Conservation (phyloP, 2,797 vertebrate species). For the Crenuchus spilurus region DNA sequence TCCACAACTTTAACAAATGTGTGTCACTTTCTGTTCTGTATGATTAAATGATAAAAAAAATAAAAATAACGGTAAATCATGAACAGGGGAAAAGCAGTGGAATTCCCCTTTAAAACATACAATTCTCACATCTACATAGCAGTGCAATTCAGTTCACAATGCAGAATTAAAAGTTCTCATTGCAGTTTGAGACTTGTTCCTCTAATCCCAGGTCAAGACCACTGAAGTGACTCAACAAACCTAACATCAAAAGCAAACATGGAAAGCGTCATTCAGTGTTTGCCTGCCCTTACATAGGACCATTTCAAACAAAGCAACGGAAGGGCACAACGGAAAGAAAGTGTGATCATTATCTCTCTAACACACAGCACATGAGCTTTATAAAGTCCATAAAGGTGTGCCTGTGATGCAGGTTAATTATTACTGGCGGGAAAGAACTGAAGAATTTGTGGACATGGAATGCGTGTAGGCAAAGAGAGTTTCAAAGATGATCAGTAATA, state of each 20-base stretch:
- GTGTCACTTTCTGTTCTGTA: no score
- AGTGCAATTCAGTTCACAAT: not conserved
- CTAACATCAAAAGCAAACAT: slow-evolving; percentile 30
- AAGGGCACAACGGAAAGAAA: not conserved
- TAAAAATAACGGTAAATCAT: no score
- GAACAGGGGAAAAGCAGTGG: no score
- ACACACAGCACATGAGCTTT: not conserved
- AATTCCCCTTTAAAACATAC: not conserved
- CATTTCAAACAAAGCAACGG: slow-evolving; percentile 15
- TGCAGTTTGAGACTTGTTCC: not conserved
- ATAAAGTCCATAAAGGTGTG: not conserved
- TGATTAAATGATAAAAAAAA: no score
- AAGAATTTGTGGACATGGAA: not conserved
- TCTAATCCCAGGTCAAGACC: not conserved
- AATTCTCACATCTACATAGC: not conserved
- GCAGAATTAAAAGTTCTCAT: not conserved
- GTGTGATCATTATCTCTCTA: not conserved
- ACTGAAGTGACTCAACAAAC: slow-evolving; percentile 5
- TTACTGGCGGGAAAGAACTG: slow-evolving; percentile 5
- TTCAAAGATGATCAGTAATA: not conserved
- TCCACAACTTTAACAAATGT: no score
- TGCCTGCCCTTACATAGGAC: slow-evolving; percentile 7
- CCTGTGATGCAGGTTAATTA: slow-evolving; percentile 3
- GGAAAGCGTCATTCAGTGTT: not conserved
- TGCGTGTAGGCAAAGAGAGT: not conserved